These are phyloP conservation scores for Enteromius anoplus DNA, from an alignment of 2,797 vertebrate genomes.

Conservation along the genomic window DNA sequence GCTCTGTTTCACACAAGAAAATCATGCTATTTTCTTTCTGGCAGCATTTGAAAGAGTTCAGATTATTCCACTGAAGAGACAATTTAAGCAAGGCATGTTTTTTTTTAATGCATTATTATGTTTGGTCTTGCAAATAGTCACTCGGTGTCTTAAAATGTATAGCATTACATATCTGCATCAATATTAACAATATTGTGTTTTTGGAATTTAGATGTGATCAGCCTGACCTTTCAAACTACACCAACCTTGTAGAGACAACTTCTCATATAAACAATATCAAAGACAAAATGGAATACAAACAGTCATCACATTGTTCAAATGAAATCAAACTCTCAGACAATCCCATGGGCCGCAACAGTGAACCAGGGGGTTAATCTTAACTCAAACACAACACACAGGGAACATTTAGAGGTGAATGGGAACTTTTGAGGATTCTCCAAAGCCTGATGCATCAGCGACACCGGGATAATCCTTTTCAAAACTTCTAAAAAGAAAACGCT, in stretches of 20 bases:
- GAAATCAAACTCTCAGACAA: slow-evolving; percentile 6
- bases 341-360: slow-evolving; percentile 11
- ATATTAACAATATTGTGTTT: not conserved
- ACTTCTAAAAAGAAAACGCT: slow-evolving; percentile 28
- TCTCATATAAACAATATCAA: slow-evolving; percentile 3
- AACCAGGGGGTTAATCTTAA: slow-evolving; percentile 27
- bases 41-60: not conserved
- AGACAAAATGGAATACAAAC: slow-evolving; percentile 23
- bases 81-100: not conserved
- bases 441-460: slow-evolving; percentile 28
- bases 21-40: not conserved
- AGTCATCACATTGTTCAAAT: slow-evolving; percentile 2
- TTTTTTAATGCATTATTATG: not conserved
- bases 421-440: not conserved
- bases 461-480: slow-evolving; percentile 26
- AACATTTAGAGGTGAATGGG: slow-evolving; percentile 34
- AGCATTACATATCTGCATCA: not conserved
- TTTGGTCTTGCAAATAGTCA: not conserved
- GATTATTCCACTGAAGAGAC: not conserved
- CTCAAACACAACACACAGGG: not conserved
- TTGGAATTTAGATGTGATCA: not conserved
- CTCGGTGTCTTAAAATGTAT: not conserved
- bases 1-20: slow-evolving; percentile 18
- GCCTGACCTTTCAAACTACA: not conserved
- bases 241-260: not conserved